phyloP scores from a whole-genome alignment of 2,113 vertebrate genomes.

The Ptyas mucosa region DNA sequence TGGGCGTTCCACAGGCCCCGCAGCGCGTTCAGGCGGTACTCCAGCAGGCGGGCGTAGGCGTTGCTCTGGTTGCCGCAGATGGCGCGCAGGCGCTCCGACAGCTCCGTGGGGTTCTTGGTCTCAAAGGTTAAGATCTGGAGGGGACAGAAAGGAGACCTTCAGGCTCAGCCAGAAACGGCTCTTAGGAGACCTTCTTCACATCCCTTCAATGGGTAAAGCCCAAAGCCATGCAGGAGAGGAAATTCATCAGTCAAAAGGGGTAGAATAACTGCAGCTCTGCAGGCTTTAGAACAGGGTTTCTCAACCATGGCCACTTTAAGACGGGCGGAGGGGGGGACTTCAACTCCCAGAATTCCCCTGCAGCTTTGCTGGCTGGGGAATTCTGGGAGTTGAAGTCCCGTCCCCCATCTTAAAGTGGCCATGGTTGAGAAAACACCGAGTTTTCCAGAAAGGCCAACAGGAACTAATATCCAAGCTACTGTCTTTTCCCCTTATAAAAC shows the following conservation, averaged over 20 bases:
- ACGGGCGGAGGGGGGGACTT: neutral
- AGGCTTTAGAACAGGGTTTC: neutral
- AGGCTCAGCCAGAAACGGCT: neutral
- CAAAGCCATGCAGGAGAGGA: neutral
- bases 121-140: conserved; percentile 92
- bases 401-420: neutral
- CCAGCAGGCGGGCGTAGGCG: conserved; percentile 91
- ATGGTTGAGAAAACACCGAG: neutral
- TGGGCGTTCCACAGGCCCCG: conserved; percentile 96
- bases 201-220: too few species aligned
- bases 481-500: neutral
- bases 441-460: neutral
- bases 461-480: neutral
- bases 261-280: neutral
- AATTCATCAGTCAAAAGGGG: neutral
- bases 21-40: conserved; percentile 93
- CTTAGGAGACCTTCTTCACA: neutral
- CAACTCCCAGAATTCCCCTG: neutral
- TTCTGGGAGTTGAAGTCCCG: too few species aligned
- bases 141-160: neutral
- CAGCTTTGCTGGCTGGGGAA: too few species aligned
- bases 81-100: conserved; percentile 89
- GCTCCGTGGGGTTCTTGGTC: conserved; percentile 90
- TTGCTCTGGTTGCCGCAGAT: conserved; percentile 98
- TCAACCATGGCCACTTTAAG: neutral